Evolutionary conservation across 2,113 vertebrate genomes (phyloP).

Genomic region (Hippoglossus stenolepis): DNA sequence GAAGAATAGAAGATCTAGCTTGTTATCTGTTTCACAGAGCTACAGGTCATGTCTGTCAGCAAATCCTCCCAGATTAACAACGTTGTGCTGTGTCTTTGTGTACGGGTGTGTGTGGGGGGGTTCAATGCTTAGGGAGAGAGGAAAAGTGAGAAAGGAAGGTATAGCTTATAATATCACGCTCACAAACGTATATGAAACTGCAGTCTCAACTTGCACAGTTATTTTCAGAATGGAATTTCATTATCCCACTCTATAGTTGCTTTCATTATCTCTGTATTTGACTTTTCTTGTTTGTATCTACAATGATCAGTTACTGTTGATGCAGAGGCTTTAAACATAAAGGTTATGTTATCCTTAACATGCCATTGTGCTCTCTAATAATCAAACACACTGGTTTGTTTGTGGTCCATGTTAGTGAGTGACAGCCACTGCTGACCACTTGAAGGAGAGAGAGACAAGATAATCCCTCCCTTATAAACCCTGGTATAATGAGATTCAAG

Average conservation of each 20-base stretch:
- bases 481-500: slow-evolving; percentile 74
- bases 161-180: neutral
- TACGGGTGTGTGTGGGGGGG: neutral
- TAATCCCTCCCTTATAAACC: slow-evolving; percentile 68
- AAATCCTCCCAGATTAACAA: slow-evolving; percentile 42
- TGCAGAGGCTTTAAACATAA: neutral
- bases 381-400: slow-evolving; percentile 28
- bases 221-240: neutral
- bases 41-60: slow-evolving; percentile 39
- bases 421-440: slow-evolving; percentile 54
- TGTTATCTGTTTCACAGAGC: slow-evolving; percentile 39
- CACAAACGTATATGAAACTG: neutral
- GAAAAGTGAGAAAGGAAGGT: slow-evolving; percentile 25
- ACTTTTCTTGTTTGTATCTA: neutral
- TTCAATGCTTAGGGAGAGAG: slow-evolving; percentile 12
- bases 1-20: slow-evolving; percentile 34
- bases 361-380: neutral
- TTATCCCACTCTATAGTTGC: neutral
- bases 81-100: slow-evolving; percentile 2
- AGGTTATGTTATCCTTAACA: slow-evolving; percentile 2
- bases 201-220: neutral
- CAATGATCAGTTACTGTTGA: neutral
- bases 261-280: neutral
- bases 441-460: slow-evolving; percentile 45
- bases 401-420: slow-evolving; percentile 41